phyloP scores from a whole-genome alignment of 1,140 invertebrate species.

The Megathymus violae region DNA sequence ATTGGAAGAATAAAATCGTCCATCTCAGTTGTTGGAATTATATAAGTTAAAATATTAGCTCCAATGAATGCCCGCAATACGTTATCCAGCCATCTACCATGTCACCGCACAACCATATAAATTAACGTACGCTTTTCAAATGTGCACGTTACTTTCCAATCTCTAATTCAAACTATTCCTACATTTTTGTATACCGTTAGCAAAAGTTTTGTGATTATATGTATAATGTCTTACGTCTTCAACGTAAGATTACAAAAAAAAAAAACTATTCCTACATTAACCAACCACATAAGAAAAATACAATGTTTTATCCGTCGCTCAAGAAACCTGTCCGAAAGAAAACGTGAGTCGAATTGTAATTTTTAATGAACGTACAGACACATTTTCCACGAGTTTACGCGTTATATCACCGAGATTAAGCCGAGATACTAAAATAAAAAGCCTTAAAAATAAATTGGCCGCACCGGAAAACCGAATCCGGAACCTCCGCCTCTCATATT shows the following conservation, averaged over 20 bases:
- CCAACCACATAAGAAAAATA: neutral
- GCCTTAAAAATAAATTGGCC: conserved; percentile 24
- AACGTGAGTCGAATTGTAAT: conserved; percentile 1
- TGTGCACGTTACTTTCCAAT: neutral
- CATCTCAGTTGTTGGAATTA: too few species aligned
- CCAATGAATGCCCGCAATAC: too few species aligned
- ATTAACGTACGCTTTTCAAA: too few species aligned
- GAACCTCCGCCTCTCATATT: conserved; percentile 21
- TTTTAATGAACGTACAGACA: neutral
- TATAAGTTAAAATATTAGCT: too few species aligned
- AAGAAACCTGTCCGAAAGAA: conserved; percentile 11
- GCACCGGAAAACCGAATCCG: conserved; percentile 24
- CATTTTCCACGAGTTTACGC: conserved; percentile 2
- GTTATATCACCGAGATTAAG: conserved; percentile 13
- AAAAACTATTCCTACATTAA: neutral
- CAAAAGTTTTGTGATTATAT: too few species aligned
- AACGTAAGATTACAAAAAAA: too few species aligned
- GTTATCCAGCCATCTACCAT: too few species aligned
- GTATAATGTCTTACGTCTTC: too few species aligned
- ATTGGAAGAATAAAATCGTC: too few species aligned
- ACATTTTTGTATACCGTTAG: too few species aligned
- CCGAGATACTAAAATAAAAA: conserved; percentile 16
- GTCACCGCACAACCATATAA: too few species aligned
- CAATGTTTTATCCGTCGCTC: neutral
- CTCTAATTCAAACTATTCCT: too few species aligned